Base-by-base conservation (phyloP, 2,113 vertebrate genomes). In the Myotis lucifugus region DNA sequence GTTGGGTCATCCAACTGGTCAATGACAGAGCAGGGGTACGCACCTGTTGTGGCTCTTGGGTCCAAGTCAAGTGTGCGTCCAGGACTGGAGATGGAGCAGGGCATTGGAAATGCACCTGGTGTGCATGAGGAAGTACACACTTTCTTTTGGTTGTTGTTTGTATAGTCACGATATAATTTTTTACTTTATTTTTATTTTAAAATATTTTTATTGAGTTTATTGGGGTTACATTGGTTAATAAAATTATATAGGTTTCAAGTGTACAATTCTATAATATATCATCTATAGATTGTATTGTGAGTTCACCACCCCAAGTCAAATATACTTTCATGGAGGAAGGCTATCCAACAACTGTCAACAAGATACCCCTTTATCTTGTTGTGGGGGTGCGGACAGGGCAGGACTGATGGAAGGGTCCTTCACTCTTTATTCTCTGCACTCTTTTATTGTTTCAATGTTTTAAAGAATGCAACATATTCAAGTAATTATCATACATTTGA, bases 401-500 rank as follows among this genome's bases (percentile, higher is more conserved):
- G 25, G 73, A 54, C 13, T 19, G 19, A 54, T 8, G 32, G 6
- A 32, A 34, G 32, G 29, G 19, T 8, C 18, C 18, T 72, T 21
- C 25, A n/a, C 12, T 15, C 59, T 78, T 46, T 70, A 52, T 13
- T 64, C 59, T 69, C 52, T 34, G 10, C 23, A 32, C 12, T 69
- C 25, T 83, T 61, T 76, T 56, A 7, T 42, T 70, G 64, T 72
- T 83, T 59, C n/a, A 95, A n/a, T 85, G 13, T 32, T 42, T 77
- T 79, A 34, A 84, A 94, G 64, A 48, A 56, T 40, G 52, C 13
- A 46, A 14, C 40, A 32, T 23, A 40, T 48, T 40, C n/a, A 61
- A 64, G 56, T 74, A 78, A 64, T 29, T 87, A 21, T 82, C 34
- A 8, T 42, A 5, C 48, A 37, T 95, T 74, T 87, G 66, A 81